These are phyloP conservation scores for Drosophila simulans DNA, from an alignment of 1,140 invertebrate species.

Conservation along the genomic window DNA sequence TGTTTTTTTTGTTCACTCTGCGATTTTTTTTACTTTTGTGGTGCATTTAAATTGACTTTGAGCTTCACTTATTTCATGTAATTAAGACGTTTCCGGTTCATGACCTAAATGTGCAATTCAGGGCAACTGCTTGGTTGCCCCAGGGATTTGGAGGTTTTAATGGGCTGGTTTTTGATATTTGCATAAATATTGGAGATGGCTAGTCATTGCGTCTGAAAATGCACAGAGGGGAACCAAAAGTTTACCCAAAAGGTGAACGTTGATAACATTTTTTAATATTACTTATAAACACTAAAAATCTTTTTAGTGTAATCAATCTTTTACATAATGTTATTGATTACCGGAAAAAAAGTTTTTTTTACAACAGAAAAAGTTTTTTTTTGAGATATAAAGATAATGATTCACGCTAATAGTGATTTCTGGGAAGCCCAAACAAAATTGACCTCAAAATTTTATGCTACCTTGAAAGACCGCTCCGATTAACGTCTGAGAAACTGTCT, in stretches of 20 bases:
- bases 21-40: slow-evolving; percentile 43
- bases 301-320: too few species aligned
- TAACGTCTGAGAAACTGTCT: slow-evolving; percentile 15
- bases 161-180: slow-evolving; percentile 36
- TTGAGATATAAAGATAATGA: not conserved
- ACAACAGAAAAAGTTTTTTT: not conserved
- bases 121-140: slow-evolving; percentile 14
- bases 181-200: slow-evolving; percentile 27
- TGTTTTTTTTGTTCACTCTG: slow-evolving; percentile 34
- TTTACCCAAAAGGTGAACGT: slow-evolving; percentile 9
- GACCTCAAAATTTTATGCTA: not conserved
- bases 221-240: not conserved
- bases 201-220: slow-evolving; percentile 14
- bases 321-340: too few species aligned
- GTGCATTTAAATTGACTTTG: slow-evolving; percentile 70
- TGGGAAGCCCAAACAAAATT: not conserved
- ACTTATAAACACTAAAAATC: too few species aligned
- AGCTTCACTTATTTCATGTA: slow-evolving; percentile 70
- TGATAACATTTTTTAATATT: too few species aligned
- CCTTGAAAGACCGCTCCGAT: slow-evolving; percentile 10
- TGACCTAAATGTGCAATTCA: slow-evolving; percentile 66
- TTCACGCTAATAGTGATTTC: slow-evolving; percentile 1
- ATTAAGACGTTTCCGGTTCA: slow-evolving; percentile 78
- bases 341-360: too few species aligned
- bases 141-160: not conserved